Evolutionary conservation across 37 sponge, comb jelly and placozoan genomes (phyloP).

Genomic region (Hexactinellida sp.): DNA sequence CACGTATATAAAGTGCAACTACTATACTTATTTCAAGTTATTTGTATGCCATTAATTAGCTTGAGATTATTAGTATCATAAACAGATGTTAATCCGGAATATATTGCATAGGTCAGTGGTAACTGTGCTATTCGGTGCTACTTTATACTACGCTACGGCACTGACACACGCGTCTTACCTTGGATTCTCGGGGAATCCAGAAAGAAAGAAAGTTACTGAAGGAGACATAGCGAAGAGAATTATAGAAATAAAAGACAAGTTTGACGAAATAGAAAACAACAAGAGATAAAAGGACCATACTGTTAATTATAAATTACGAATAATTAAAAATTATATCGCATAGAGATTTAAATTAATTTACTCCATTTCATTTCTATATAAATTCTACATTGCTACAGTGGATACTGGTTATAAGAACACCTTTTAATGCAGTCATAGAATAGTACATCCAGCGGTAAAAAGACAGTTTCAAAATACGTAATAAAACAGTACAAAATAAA

Average conservation of each 20-base stretch:
- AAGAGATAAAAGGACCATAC: neutral
- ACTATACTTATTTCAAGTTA: no score
- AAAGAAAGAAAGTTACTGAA: neutral
- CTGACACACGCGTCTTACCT: neutral
- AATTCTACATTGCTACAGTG: no score
- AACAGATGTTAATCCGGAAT: neutral
- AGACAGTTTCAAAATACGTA: no score
- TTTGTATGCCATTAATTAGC: no score
- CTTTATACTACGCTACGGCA: neutral
- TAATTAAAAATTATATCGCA: neutral
- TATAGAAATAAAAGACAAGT: neutral
- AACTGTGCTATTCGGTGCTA: neutral
- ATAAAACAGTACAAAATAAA: no score
- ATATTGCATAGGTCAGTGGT: neutral
- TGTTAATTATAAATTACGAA: neutral
- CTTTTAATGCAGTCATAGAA: no score
- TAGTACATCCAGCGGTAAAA: no score
- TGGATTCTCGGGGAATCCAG: neutral
- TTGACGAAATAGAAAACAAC: neutral
- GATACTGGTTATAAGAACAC: no score
- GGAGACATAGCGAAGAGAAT: neutral
- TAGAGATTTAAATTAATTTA: no score
- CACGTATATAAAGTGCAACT: no score
- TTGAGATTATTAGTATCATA: no score
- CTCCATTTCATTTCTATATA: no score